Percentiles rank a stretch among this genome's conserved stretches.
These are phyloP conservation scores for Oscheius onirici DNA, from an alignment of 2,888 invertebrate species.

Conservation along the genomic window DNA sequence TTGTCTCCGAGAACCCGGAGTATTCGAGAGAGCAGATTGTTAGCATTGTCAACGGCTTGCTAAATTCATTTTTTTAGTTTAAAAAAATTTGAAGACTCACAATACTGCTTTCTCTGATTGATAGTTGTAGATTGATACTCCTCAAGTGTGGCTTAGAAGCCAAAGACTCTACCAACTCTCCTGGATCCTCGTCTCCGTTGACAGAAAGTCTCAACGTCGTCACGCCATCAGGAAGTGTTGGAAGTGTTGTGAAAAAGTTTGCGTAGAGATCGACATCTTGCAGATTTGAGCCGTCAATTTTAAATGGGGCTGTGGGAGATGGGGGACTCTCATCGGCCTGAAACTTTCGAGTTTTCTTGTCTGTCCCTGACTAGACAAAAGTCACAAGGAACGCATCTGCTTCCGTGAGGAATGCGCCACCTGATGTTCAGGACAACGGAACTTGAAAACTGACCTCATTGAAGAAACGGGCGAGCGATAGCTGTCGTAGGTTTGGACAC, in stretches of 20 bases:
- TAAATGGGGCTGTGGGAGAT: conserved; percentile 26
- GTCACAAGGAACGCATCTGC: too few species aligned
- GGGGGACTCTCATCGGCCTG: conserved; percentile 9
- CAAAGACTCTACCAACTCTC: conserved; percentile 19
- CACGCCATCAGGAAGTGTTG: conserved; percentile 63
- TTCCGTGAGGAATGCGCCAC: too few species aligned
- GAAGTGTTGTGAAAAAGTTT: conserved; percentile 66
- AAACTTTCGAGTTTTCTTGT: background rate
- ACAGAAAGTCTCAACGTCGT: conserved; percentile 64
- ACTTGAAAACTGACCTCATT: conserved; percentile 49
- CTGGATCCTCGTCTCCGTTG: conserved; percentile 64
- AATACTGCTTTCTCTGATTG: conserved; percentile 61
- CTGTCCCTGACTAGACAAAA: too few species aligned
- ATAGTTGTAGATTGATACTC: conserved; percentile 61
- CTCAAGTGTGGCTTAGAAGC: conserved; percentile 38
- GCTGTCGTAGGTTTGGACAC: conserved; percentile 66
- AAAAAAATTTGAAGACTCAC: conserved; percentile 39
- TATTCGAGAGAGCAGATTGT: conserved; percentile 58
- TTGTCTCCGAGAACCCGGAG: conserved; percentile 60
- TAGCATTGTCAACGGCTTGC: conserved; percentile 64
- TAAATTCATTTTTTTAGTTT: conserved; percentile 36
- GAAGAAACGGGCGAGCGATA: conserved; percentile 70
- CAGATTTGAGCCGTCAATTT: conserved; percentile 53
- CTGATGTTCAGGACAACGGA: too few species aligned
- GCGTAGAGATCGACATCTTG: conserved; percentile 67